A percentile compares a stretch with the other conserved stretches of the same genome.
Conservation (phyloP, 2,797 vertebrate species). For the Capromys pilorides region DNA sequence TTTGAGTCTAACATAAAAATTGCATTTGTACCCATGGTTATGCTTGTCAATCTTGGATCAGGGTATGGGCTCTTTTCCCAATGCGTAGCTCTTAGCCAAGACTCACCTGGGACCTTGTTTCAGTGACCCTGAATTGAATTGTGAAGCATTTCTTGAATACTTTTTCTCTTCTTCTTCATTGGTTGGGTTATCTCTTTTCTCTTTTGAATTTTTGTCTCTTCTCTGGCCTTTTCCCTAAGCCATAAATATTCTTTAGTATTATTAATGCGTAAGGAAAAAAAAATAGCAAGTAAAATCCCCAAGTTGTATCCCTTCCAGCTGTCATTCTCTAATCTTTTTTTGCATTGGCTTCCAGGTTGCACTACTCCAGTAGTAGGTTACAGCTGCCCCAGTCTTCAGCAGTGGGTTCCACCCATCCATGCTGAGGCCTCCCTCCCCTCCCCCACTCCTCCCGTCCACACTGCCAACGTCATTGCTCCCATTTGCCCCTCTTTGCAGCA, state of each 20-base stretch:
- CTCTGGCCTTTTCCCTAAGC: background rate
- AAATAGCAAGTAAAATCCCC: background rate
- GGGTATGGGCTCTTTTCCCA: background rate
- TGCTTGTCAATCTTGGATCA: background rate
- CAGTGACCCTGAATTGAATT: background rate
- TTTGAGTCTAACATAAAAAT: background rate
- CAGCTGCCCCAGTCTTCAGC: background rate
- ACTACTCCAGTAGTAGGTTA: accelerated
- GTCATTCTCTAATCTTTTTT: background rate
- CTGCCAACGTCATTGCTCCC: background rate
- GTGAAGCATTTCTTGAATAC: background rate
- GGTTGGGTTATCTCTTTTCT: background rate
- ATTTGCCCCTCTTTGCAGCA: background rate
- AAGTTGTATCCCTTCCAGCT: background rate
- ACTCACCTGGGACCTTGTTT: background rate
- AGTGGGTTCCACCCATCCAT: too few relatives aligned
- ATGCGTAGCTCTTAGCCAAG: background rate
- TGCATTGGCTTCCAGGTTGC: background rate
- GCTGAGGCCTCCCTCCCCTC: too few relatives aligned
- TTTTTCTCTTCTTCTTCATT: background rate
- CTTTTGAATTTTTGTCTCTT: background rate
- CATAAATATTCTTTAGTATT: background rate
- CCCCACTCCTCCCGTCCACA: too few relatives aligned
- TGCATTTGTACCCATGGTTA: background rate
- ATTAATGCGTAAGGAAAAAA: background rate